A percentile compares a stretch with the other conserved stretches of the same genome.
phyloP scores from a whole-genome alignment of 2,888 invertebrate species.

The Hanleya hanleyi region DNA sequence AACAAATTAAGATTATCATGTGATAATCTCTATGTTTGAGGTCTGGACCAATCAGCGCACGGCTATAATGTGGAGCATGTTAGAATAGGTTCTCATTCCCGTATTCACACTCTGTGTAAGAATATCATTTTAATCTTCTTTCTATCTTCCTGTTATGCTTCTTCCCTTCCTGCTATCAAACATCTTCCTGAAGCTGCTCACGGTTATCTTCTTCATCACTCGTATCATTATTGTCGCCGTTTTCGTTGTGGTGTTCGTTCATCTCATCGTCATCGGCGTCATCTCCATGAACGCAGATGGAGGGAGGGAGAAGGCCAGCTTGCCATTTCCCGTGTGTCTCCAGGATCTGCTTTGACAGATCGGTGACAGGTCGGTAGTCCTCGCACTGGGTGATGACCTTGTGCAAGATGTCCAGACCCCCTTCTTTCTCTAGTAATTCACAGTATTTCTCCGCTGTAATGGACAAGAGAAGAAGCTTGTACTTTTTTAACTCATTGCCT shows the following conservation, averaged over 20 bases:
- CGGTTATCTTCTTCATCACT: background rate
- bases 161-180: background rate
- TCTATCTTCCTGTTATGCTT: no score
- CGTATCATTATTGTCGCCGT: background rate
- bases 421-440: conserved; percentile 87
- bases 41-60: no score
- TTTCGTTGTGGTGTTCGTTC: conserved; percentile 6
- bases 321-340: background rate
- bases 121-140: no score
- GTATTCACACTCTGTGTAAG: no score
- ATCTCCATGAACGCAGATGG: background rate
- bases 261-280: background rate
- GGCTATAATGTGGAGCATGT: no score
- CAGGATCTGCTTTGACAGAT: conserved; percentile 42
- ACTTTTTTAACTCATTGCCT: background rate
- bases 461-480: background rate
- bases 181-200: background rate
- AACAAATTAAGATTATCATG: no score
- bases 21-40: no score
- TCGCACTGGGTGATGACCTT: conserved; percentile 66
- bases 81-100: no score
- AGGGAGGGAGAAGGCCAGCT: background rate
- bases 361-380: conserved; percentile 45
- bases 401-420: conserved; percentile 84
- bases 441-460: conserved; percentile 96